phyloP scores from a whole-genome alignment of 2,113 vertebrate genomes.

The Siniperca chuatsi region DNA sequence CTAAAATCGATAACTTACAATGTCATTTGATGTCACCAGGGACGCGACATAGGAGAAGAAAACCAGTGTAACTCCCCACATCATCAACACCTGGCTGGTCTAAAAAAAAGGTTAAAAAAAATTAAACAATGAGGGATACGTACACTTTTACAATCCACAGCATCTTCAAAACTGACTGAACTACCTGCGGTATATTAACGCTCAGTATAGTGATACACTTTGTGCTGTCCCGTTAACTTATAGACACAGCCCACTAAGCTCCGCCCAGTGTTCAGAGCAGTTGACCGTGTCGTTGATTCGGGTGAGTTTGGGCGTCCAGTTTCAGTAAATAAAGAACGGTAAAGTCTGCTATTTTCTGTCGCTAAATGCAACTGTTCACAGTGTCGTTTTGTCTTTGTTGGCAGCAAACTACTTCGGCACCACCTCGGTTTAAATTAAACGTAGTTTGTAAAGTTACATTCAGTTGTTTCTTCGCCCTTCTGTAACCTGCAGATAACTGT shows the following conservation, averaged over 20 bases:
- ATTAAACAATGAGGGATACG: too few relatives aligned
- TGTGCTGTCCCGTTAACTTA: too few relatives aligned
- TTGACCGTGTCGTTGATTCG: too few relatives aligned
- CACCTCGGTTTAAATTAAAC: not conserved
- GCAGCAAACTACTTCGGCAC: not conserved
- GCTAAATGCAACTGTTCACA: rapidly evolving
- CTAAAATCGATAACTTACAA: slow-evolving; percentile 54
- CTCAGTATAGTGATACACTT: too few relatives aligned
- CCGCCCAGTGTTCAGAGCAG: slow-evolving; percentile 10
- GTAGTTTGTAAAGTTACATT: not conserved
- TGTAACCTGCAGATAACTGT: not conserved
- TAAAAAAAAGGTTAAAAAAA: not conserved
- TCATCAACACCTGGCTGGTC: not conserved
- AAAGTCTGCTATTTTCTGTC: not conserved
- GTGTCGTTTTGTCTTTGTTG: not conserved
- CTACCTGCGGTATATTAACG: rapidly evolving
- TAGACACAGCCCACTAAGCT: not conserved
- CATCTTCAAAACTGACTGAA: not conserved
- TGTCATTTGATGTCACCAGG: slow-evolving; percentile 28
- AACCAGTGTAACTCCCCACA: slow-evolving; percentile 22
- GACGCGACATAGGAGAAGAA: not conserved
- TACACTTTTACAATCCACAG: not conserved
- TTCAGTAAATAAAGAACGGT: slow-evolving; percentile 13
- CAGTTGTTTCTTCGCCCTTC: too few relatives aligned
- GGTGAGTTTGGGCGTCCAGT: not conserved